Conservation (phyloP, 2,888 invertebrate genomes). For the Pollenia griseotomentosa region DNA sequence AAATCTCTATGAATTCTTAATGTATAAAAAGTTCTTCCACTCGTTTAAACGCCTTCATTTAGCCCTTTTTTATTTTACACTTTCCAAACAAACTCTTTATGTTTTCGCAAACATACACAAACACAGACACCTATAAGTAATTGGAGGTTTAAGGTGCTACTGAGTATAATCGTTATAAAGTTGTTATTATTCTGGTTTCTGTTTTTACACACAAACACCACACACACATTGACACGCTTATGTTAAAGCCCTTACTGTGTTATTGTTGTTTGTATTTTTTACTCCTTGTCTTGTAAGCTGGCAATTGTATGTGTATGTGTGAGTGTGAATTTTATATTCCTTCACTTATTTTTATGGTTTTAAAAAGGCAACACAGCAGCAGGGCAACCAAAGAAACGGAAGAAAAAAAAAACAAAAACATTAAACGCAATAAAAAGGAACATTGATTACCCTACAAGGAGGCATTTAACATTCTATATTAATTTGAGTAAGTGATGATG, state of each 20-base stretch:
- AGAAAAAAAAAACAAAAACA: slow-evolving; percentile 48
- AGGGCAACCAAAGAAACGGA: background rate
- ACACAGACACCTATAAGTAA: slow-evolving; percentile 57
- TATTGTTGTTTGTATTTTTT: slow-evolving; percentile 45
- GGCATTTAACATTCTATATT: slow-evolving; percentile 69
- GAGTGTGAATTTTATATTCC: slow-evolving; percentile 29
- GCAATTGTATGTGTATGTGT: background rate
- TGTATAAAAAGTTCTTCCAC: slow-evolving; percentile 3
- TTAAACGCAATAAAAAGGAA: slow-evolving; percentile 63
- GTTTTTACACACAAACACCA: slow-evolving; percentile 35
- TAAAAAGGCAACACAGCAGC: background rate
- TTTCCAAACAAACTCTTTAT: background rate
- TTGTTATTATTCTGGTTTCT: slow-evolving; percentile 68
- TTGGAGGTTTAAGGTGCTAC: slow-evolving; percentile 70
- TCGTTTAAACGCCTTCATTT: background rate
- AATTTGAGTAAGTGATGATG: slow-evolving; percentile 73
- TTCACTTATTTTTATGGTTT: slow-evolving; percentile 50
- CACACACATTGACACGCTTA: background rate
- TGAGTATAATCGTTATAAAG: slow-evolving; percentile 68
- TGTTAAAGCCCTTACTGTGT: background rate
- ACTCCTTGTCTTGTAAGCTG: slow-evolving; percentile 4
- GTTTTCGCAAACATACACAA: background rate
- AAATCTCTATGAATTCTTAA: background rate
- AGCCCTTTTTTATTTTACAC: background rate
- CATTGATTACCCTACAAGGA: slow-evolving; percentile 71